Base-by-base conservation (phyloP, 2,888 invertebrate genomes). In the Pachydiplax longipennis region DNA sequence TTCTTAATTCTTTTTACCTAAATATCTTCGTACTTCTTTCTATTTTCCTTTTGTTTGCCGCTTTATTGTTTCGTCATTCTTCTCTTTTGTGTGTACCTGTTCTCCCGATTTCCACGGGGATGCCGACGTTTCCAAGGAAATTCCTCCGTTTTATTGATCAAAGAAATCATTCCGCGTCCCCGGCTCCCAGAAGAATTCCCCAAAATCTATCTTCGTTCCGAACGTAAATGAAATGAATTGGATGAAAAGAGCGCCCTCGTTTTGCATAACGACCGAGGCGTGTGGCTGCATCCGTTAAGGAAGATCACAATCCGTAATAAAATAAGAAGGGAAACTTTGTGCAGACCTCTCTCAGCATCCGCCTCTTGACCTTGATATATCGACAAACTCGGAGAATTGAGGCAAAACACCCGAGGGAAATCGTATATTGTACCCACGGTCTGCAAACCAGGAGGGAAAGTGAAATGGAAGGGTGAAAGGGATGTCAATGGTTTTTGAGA, bases 291-390 rank as follows among this genome's bases (percentile, higher is more conserved):
- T 73, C 73, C 65, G 65, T 65, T 65, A n/a, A 65, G n/a, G n/a
- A 25, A 25, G 22, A 65, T 65, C 25, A 65, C 65, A 65, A 65
- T 65, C 65, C 73, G 25, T 13, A 25, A 73, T 25, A 73, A 73
- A 73, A 73, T 31, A 73, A 73, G 31, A 73, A 73, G 15, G 35
- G 58, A 61, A 58, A 25, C 58, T 35, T 58, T 25, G 37, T 58
- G 58, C 83, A 44, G 44, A 13, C 35, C 35, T 61, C 37, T 37
- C 87, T 40, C 35, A 58, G 83, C 83, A 58, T 87, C 61, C 61
- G 53, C 25, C 87, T 61, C 61, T 61, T 87, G 87, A 61, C 87
- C 87, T 87, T 87, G 87, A 87, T 87, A 37, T 87, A 87, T 87
- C 61, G 87, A 87, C 87, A 65, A 61, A 61, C 58, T 61, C 58